A percentile compares a stretch with the other conserved stretches of the same genome.
Conservation (phyloP, 2,888 invertebrate species). For the Abrostola tripartita region DNA sequence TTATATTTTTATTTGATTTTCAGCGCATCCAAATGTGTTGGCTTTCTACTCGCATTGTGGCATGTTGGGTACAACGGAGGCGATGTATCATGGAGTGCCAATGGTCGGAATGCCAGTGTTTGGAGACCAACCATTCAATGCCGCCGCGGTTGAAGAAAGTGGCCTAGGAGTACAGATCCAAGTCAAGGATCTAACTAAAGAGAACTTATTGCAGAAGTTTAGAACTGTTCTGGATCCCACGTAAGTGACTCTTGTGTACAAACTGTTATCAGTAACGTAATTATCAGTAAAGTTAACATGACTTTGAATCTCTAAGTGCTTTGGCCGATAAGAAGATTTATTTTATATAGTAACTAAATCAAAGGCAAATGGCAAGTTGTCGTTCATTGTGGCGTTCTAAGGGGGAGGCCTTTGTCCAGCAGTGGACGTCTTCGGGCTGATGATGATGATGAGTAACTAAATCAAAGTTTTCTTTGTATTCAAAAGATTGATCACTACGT, state of each 20-base stretch:
- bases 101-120: constrained; percentile 88
- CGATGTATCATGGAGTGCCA: constrained; percentile 88
- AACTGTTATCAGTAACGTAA: neutral
- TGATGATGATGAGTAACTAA: too few species aligned
- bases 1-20: constrained; percentile 21
- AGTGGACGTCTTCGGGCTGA: too few species aligned
- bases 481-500: too few species aligned
- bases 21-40: constrained; percentile 70
- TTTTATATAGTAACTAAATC: too few species aligned
- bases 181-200: constrained; percentile 82
- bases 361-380: too few species aligned
- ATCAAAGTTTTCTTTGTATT: too few species aligned
- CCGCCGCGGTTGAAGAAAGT: constrained; percentile 83
- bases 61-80: constrained; percentile 87
- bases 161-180: constrained; percentile 83
- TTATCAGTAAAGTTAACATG: too few species aligned
- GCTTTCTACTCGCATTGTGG: constrained; percentile 89
- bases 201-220: constrained; percentile 81
- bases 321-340: too few species aligned
- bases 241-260: constrained; percentile 68
- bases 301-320: too few species aligned
- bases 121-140: constrained; percentile 88
- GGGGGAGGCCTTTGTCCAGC: too few species aligned
- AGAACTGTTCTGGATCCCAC: constrained; percentile 82
- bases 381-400: too few species aligned